Conservation (phyloP, 1,140 invertebrate genomes). For the Drosophila albomicans region DNA sequence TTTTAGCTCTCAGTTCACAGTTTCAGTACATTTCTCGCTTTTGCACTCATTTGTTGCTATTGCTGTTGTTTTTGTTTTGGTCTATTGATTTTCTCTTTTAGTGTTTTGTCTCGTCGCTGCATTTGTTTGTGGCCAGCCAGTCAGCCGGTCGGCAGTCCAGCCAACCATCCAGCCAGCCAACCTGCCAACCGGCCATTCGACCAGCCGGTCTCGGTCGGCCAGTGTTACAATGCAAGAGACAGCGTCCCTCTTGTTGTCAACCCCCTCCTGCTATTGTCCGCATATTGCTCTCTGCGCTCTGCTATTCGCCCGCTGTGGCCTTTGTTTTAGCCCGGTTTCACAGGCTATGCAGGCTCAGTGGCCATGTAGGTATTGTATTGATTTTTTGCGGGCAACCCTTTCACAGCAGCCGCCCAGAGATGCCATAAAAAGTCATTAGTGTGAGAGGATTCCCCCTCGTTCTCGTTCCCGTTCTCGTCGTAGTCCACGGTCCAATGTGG, state of each 20-base stretch:
- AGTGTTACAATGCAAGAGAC: conserved; percentile 82
- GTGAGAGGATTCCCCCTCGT: conserved; percentile 33
- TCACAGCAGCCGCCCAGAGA: conserved; percentile 35
- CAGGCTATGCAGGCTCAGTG: conserved; percentile 38
- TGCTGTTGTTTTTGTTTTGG: conserved; percentile 30
- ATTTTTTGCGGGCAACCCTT: conserved; percentile 59
- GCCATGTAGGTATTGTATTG: conserved; percentile 71
- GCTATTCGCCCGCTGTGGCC: conserved; percentile 27
- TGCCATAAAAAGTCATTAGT: conserved; percentile 80
- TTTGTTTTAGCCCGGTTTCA: conserved; percentile 60
- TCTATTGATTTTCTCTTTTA: conserved; percentile 53
- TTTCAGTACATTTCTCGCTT: conserved; percentile 40
- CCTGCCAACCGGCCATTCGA: neutral
- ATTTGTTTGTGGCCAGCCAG: conserved; percentile 68
- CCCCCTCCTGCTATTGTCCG: neutral
- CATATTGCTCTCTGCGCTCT: neutral
- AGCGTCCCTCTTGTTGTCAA: conserved; percentile 11
- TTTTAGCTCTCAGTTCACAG: conserved; percentile 16
- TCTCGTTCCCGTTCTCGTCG: neutral
- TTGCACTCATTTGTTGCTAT: conserved; percentile 49
- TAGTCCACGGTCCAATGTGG: neutral
- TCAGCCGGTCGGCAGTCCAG: neutral
- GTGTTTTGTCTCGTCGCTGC: conserved; percentile 60
- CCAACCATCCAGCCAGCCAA: neutral
- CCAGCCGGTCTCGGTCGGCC: conserved; percentile 64